Conservation (phyloP, 2,113 vertebrate species). For the Varanus komodoensis region DNA sequence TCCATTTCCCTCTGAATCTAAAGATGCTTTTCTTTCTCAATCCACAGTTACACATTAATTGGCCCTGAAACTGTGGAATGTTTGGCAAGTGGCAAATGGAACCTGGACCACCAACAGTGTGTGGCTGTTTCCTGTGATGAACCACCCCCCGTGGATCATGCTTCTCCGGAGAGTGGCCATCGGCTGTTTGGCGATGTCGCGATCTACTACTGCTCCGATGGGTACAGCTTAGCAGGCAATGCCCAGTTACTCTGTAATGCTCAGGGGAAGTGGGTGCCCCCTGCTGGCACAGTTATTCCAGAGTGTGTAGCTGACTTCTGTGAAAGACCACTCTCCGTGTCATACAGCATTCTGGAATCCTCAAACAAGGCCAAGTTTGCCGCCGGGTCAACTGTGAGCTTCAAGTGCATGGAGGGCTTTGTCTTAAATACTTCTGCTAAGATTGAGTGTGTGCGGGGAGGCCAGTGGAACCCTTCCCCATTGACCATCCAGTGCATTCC, state of each 20-base stretch:
- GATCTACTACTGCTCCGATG: slow-evolving; percentile 93
- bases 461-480: slow-evolving; percentile 91
- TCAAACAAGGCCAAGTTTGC: slow-evolving; percentile 88
- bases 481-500: slow-evolving; percentile 89
- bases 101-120: slow-evolving; percentile 85
- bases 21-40: slow-evolving; percentile 39
- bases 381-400: slow-evolving; percentile 88
- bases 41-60: slow-evolving; percentile 88
- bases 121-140: slow-evolving; percentile 94
- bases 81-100: slow-evolving; percentile 88
- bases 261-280: slow-evolving; percentile 91
- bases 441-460: slow-evolving; percentile 89
- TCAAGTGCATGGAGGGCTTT: slow-evolving; percentile 96
- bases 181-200: slow-evolving; percentile 92
- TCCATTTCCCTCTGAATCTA: slow-evolving; percentile 32
- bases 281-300: slow-evolving; percentile 82
- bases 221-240: slow-evolving; percentile 86
- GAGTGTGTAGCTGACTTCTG: slow-evolving; percentile 95
- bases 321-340: slow-evolving; percentile 84
- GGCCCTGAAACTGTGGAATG: slow-evolving; percentile 89
- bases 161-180: slow-evolving; percentile 89
- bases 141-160: slow-evolving; percentile 90
- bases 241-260: slow-evolving; percentile 91
- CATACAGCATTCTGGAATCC: slow-evolving; percentile 92
- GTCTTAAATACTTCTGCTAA: slow-evolving; percentile 90